Evolutionary conservation across 2,888 invertebrate species (phyloP).

Genomic region (Calliphora vomitoria): DNA sequence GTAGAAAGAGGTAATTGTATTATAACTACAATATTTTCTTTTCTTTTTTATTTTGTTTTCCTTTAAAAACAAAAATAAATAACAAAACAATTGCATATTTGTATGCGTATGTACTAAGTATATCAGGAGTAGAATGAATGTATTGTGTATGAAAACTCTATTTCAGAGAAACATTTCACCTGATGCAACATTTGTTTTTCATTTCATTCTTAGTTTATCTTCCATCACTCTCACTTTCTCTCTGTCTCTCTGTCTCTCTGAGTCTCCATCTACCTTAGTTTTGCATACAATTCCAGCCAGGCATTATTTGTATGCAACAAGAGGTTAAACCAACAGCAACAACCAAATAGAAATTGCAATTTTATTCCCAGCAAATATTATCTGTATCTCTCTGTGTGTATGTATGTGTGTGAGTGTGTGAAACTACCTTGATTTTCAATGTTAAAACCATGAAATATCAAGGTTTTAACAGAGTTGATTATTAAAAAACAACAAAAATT

Average conservation of each 20-base stretch:
- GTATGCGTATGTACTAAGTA: background rate
- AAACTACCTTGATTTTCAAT: slow-evolving; percentile 64
- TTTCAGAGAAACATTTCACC: slow-evolving; percentile 55
- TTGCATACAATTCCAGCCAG: slow-evolving; percentile 25
- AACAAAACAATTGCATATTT: slow-evolving; percentile 51
- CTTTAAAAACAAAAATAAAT: slow-evolving; percentile 16
- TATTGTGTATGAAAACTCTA: slow-evolving; percentile 12
- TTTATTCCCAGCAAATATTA: slow-evolving; percentile 34
- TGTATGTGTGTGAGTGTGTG: background rate
- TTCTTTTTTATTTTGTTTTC: background rate
- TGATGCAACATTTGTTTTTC: slow-evolving; percentile 66
- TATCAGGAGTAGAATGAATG: background rate
- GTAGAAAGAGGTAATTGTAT: slow-evolving; percentile 33
- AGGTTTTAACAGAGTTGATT: slow-evolving; percentile 51
- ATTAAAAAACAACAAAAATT: slow-evolving; percentile 46
- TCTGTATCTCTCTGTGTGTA: background rate
- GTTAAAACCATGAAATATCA: slow-evolving; percentile 60
- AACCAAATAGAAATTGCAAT: slow-evolving; percentile 52
- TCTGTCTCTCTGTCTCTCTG: background rate
- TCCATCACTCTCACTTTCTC: background rate
- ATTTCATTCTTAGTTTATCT: slow-evolving; percentile 52
- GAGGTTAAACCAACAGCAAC: background rate
- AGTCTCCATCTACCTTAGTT: background rate
- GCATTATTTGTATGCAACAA: slow-evolving; percentile 47
- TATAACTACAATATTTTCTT: slow-evolving; percentile 44